Evolutionary conservation across 2,113 vertebrate species (phyloP).

Genomic region (Ciconia maguari): DNA sequence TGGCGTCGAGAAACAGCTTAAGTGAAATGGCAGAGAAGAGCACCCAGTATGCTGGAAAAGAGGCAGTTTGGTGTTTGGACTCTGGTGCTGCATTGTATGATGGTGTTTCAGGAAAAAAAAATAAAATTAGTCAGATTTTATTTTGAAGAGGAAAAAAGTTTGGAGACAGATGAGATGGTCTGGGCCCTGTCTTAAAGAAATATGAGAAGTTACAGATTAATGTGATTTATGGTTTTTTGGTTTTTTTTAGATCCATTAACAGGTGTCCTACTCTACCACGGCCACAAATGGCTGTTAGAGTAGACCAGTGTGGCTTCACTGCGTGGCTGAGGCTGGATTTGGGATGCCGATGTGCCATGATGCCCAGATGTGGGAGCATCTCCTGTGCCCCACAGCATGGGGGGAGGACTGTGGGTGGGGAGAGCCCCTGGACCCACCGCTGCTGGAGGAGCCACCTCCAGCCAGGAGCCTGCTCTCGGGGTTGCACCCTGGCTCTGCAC

Average conservation of each 20-base stretch:
- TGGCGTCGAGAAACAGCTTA: not conserved
- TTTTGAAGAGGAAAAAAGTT: not conserved
- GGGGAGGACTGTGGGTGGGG: not conserved
- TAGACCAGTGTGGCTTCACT: accelerated
- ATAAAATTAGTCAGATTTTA: not conserved
- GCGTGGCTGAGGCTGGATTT: not conserved
- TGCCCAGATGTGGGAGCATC: not conserved
- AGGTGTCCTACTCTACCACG: not conserved
- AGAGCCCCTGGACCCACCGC: not conserved
- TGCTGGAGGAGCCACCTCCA: not conserved
- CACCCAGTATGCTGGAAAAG: not conserved
- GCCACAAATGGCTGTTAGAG: not conserved
- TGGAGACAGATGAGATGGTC: not conserved
- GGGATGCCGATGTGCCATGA: accelerated
- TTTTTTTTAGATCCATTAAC: accelerated
- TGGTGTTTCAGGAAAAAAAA: not conserved
- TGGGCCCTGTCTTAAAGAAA: not conserved
- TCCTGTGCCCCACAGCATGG: not conserved
- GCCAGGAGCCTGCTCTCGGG: not conserved
- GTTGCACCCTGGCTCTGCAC: not conserved
- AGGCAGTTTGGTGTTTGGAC: not conserved
- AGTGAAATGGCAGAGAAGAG: not conserved
- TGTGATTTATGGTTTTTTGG: not conserved
- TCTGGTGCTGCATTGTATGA: not conserved
- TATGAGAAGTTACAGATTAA: not conserved